Base-by-base conservation (phyloP, 2,797 vertebrate genomes). In the Synanceia verrucosa region DNA sequence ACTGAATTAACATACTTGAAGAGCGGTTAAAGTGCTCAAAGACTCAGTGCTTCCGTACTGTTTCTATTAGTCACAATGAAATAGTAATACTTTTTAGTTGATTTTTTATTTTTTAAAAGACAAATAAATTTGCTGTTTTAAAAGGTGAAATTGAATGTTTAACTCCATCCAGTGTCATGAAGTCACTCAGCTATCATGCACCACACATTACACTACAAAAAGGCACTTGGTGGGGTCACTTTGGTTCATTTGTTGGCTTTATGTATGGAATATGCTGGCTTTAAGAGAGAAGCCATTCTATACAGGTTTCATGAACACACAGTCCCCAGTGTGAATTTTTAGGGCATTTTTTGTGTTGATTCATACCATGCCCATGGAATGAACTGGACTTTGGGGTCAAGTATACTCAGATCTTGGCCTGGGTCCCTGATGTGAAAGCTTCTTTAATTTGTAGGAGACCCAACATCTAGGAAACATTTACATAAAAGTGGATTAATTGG, bases 11-110 rank as follows among this genome's bases (percentile, higher is more conserved):
- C 95, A 96, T 97, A 99, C 96, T 98, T 99, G 97, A 98, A 99
- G 97, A 99, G 97, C 93, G 85, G 90, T 93, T 91, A 68, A 91
- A 85, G 92, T 94, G 96, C 96, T 98, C 96, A 96, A 94, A 96
- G 94, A 94, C 95, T 96, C 96, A 97, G 96, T 96, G 97, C 97
- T 98, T 97, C 97, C 96, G 95, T 96, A 96, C 95, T 95, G 96
- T 97, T 97, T 96, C 95, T 95, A 95, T 95, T 96, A 95, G 95
- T 94, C 88, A 92, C 88, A 85, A 92, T 93, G 85, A 93, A 92
- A 92, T 93, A 89, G 93, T 96, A 95, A 95, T 90, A 94, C 94
- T 95, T 96, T 96, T 94, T 95, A 88, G 90, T 95, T 93, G 88
- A 92, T 93, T 85, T 92, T 89, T 91, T 91, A 88, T 86, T 92